These are phyloP conservation scores for Nephrocerus scutellatus DNA, from an alignment of 2,888 invertebrate genomes.

Conservation along the genomic window DNA sequence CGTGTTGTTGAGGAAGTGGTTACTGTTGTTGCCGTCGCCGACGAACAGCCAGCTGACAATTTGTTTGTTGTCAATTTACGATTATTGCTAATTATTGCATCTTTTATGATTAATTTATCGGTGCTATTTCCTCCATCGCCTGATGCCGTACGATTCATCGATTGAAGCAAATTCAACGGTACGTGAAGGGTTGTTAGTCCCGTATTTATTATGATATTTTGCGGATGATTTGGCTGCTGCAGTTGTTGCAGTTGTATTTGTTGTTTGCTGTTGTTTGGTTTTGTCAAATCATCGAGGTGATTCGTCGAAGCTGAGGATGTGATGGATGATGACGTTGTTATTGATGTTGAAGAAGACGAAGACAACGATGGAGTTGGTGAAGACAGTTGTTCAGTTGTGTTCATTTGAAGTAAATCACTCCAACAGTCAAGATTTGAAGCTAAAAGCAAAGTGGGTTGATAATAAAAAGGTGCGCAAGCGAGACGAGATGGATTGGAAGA, in stretches of 20 bases:
- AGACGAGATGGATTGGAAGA: background rate
- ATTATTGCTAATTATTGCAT: constrained; percentile 20
- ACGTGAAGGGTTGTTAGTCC: constrained; percentile 24
- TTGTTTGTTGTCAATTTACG: constrained; percentile 6
- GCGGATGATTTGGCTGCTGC: constrained; percentile 30
- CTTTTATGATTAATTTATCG: constrained; percentile 18
- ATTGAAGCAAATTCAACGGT: too few relatives aligned
- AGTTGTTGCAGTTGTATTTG: constrained; percentile 27
- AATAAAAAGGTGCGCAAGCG: constrained; percentile 2
- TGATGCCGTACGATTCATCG: constrained; percentile 11
- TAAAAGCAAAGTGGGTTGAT: constrained; percentile 16
- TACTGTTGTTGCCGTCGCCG: constrained; percentile 14
- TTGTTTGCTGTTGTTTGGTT: constrained; percentile 25
- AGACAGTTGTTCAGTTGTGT: too few relatives aligned
- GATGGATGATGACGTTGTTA: too few relatives aligned
- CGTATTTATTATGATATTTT: constrained; percentile 39
- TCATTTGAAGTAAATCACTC: constrained; percentile 42
- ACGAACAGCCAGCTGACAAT: constrained; percentile 7
- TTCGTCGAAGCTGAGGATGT: too few relatives aligned
- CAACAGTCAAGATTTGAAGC: constrained; percentile 44
- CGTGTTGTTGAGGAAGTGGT: constrained; percentile 6
- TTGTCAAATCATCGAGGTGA: constrained; percentile 30
- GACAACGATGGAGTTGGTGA: too few relatives aligned
- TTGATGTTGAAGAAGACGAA: too few relatives aligned
- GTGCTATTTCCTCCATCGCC: constrained; percentile 18